Percentiles rank a stretch among this genome's conserved stretches.
Conservation (phyloP, 2,797 vertebrate genomes). For the Lepilemur septentrionalis region DNA sequence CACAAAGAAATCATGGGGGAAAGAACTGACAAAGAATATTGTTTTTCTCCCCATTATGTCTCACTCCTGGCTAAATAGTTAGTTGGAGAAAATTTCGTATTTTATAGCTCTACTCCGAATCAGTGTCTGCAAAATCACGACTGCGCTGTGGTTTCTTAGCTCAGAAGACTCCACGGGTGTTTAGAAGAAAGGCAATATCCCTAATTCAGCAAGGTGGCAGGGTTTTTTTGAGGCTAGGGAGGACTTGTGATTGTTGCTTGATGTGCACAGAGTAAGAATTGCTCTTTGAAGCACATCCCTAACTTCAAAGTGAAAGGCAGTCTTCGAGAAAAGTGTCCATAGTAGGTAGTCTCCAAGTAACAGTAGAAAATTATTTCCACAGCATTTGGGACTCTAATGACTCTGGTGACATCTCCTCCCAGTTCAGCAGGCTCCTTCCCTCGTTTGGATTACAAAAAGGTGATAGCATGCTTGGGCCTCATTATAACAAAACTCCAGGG, state of each 20-base stretch:
- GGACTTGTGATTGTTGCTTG: neutral
- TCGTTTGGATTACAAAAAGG: slow-evolving; percentile 78
- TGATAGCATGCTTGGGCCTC: slow-evolving; percentile 78
- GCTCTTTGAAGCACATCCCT: slow-evolving; percentile 24
- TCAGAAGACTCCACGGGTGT: fast-evolving
- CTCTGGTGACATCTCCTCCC: slow-evolving; percentile 77
- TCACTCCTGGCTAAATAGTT: slow-evolving; percentile 13
- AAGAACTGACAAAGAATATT: slow-evolving; percentile 1
- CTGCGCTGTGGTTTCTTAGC: neutral
- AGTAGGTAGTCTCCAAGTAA: slow-evolving; percentile 31
- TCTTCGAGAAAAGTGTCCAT: slow-evolving; percentile 59
- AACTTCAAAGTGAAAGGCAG: slow-evolving; percentile 53
- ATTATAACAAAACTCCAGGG: slow-evolving; percentile 80
- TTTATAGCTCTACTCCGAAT: neutral
- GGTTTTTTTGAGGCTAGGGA: neutral
- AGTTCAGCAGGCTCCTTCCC: slow-evolving; percentile 69
- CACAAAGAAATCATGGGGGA: slow-evolving; percentile 5
- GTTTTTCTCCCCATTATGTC: neutral
- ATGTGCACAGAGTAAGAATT: neutral
- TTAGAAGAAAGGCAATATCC: neutral
- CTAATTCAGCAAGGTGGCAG: neutral
- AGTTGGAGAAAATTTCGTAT: slow-evolving; percentile 33
- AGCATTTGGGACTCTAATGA: slow-evolving; percentile 69
- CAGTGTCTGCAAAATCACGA: neutral
- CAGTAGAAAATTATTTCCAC: slow-evolving; percentile 57